Evolutionary conservation across 2,888 invertebrate genomes (phyloP).

Genomic region (Athripsodes cinereus): DNA sequence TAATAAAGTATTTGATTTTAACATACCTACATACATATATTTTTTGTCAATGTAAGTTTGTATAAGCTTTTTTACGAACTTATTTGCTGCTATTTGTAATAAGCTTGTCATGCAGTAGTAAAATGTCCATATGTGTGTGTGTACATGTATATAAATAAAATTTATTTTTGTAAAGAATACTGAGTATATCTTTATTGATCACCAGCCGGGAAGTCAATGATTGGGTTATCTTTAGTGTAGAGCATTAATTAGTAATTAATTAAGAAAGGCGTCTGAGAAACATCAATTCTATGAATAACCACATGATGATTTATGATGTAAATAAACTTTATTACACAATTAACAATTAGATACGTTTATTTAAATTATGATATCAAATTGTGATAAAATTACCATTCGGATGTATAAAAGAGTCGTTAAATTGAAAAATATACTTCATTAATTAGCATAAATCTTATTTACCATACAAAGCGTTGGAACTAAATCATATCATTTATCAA

Average conservation of each 20-base stretch:
- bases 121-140: too few species aligned
- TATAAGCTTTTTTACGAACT: too few species aligned
- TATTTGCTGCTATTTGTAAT: too few species aligned
- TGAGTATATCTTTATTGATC: too few species aligned
- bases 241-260: neutral
- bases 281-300: neutral
- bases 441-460: constrained; percentile 12
- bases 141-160: too few species aligned
- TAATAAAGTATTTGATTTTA: too few species aligned
- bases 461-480: constrained; percentile 2
- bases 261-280: neutral
- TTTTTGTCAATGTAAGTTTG: too few species aligned
- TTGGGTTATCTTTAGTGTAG: neutral
- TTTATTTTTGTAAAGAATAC: too few species aligned
- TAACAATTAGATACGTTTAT: constrained; percentile 9
- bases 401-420: constrained; percentile 1
- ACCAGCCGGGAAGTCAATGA: neutral
- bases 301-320: neutral
- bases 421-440: constrained; percentile 11
- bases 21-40: too few species aligned
- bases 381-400: neutral
- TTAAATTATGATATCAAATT: constrained; percentile 6
- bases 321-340: constrained; percentile 3
- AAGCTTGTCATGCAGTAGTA: too few species aligned
- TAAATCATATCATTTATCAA: constrained; percentile 7